Conservation (phyloP, 35 echinoderm and acorn worm species). For the Chiridota heheva region DNA sequence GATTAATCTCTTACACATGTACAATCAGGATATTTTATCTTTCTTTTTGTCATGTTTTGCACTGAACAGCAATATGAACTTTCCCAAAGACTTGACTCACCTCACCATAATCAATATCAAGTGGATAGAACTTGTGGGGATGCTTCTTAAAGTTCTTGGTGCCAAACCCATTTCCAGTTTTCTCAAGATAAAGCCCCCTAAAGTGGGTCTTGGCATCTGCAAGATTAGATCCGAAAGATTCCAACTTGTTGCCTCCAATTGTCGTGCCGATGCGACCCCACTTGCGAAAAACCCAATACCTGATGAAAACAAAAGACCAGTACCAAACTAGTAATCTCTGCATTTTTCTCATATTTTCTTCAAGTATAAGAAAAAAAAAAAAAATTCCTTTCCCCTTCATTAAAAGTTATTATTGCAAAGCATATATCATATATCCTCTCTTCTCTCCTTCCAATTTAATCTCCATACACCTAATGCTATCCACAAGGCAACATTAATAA, state of each 20-base stretch:
- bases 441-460: too few species aligned
- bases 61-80: too few species aligned
- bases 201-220: conserved; percentile 54
- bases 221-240: conserved; percentile 3
- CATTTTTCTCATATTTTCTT: neutral
- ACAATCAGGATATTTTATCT: too few species aligned
- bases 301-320: conserved; percentile 11
- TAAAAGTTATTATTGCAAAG: too few species aligned
- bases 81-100: too few species aligned
- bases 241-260: conserved; percentile 84
- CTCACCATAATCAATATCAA: conserved; percentile 95
- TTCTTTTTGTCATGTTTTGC: too few species aligned
- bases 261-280: conserved; percentile 93
- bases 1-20: too few species aligned
- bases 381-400: too few species aligned
- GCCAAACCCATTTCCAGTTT: conserved; percentile 83
- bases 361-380: too few species aligned
- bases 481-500: too few species aligned
- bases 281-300: conserved; percentile 76
- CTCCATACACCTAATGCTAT: too few species aligned
- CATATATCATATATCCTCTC: too few species aligned
- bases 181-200: conserved; percentile 52
- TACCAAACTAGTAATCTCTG: neutral
- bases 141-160: conserved; percentile 80
- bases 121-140: conserved; percentile 81